Evolutionary conservation across 2,888 invertebrate genomes (phyloP).

Genomic region (Trissonchulus sp.): DNA sequence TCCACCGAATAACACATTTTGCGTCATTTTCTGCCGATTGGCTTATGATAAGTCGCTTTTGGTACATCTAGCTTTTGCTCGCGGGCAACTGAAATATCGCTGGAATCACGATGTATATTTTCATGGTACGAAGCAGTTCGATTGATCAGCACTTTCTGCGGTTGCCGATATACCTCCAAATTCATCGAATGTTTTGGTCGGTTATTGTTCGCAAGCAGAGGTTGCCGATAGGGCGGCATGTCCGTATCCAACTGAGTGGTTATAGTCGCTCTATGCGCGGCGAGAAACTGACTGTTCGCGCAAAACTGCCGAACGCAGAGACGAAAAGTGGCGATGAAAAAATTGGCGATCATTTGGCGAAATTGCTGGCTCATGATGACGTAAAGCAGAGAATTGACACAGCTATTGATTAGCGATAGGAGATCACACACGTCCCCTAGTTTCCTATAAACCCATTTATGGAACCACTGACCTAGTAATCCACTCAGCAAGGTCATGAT

Average conservation of each 20-base stretch:
- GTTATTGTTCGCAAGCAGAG: background rate
- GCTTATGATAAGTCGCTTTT: no score
- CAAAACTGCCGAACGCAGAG: background rate
- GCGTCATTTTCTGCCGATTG: no score
- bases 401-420: constrained; percentile 30
- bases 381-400: constrained; percentile 31
- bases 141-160: no score
- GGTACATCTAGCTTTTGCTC: no score
- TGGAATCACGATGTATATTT: no score
- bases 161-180: no score
- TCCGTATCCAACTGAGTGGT: background rate
- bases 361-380: constrained; percentile 31
- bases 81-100: no score
- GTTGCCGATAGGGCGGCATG: background rate
- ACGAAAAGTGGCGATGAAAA: background rate
- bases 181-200: no score
- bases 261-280: background rate
- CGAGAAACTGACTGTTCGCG: background rate
- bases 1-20: no score
- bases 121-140: no score
- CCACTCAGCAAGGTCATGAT: constrained; percentile 28
- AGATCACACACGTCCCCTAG: constrained; percentile 31
- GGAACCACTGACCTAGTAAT: constrained; percentile 27
- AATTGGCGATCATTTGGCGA: constrained; percentile 9
- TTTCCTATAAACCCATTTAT: constrained; percentile 10